Base-by-base conservation (phyloP, 2,113 vertebrate genomes). In the Petromus typicus region DNA sequence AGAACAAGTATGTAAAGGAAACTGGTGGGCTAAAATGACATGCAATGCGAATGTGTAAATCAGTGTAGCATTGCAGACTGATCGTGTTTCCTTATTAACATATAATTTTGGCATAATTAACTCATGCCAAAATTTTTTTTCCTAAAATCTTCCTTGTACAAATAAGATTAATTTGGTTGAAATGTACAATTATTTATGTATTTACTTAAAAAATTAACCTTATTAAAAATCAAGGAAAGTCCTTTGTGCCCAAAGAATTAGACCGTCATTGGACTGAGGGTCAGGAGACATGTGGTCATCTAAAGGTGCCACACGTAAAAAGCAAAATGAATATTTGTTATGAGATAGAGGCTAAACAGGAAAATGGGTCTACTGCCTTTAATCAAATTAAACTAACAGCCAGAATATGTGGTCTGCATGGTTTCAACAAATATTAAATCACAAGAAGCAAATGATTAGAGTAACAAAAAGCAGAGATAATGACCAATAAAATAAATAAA, bases 121-220 rank as follows among this genome's bases (percentile, higher is more conserved):
- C 51, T 93, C 64, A 40, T 37, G 14, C 34, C 56, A 66, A 84
- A 86, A 90, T 23, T 6, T 1, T 18, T 12, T 63, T 85, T 34
- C 64, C 78, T 45, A 87, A 80, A 76, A 69, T 32, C 25, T 63
- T 51, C 34, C 20, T n/a, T 80, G 75, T 59, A 10, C 30, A 90
- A 85, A 51, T 75, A 76, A 69, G n/a, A 30, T 90, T 34, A 37
- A 69, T 37, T 75, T 84, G 71, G 32, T 92, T 69, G 57, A 80
- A 87, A 69, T 34, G 63, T 14, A 45, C 5, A 79, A 34, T 56
- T 80, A 32, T 27, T 12, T 16, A 48, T 25, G 0, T 76, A 80
- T 75, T 76, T 64, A 69, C 76, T 88, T 10, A 61, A 54, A 51
- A 85, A 86, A 48, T 56, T 43, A 48, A 92, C 75, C 54, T 54